These are phyloP conservation scores for Drosophila falleni DNA, from an alignment of 2,888 invertebrate genomes.

Conservation along the genomic window DNA sequence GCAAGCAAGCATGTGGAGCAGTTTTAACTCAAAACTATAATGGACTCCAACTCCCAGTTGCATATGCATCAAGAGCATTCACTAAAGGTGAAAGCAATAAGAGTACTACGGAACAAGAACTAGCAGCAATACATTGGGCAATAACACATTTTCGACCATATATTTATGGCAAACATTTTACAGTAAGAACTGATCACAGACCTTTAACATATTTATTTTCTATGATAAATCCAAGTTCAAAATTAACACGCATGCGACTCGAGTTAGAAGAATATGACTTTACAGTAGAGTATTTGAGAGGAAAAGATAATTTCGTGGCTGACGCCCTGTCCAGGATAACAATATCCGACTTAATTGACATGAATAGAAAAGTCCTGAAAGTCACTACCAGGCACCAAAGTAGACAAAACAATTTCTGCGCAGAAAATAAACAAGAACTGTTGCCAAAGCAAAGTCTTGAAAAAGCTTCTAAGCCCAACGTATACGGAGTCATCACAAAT, in stretches of 20 bases:
- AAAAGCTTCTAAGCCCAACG: constrained; percentile 5
- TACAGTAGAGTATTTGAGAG: neutral
- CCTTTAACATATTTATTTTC: too few relatives aligned
- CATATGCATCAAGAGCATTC: constrained; percentile 10
- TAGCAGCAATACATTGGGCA: constrained; percentile 17
- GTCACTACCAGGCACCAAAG: neutral
- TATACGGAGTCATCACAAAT: neutral
- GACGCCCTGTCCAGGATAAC: constrained; percentile 17
- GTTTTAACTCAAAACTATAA: constrained; percentile 11
- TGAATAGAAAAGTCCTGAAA: neutral
- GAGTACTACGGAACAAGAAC: constrained; percentile 4
- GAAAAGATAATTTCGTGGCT: constrained; percentile 9
- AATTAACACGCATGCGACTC: too few relatives aligned
- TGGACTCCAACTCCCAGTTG: constrained; percentile 12
- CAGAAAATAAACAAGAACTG: neutral
- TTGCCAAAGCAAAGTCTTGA: constrained; percentile 5
- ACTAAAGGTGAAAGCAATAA: constrained; percentile 8
- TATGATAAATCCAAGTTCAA: too few relatives aligned
- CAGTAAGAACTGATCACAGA: neutral
- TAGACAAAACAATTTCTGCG: constrained; percentile 2
- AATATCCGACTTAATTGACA: neutral
- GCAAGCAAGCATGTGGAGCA: neutral
- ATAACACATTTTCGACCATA: constrained; percentile 9
- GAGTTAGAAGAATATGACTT: too few relatives aligned
- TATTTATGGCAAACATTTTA: constrained; percentile 11